phyloP scores from a whole-genome alignment of 2,113 vertebrate species.

The Psammodynastes pulverulentus region DNA sequence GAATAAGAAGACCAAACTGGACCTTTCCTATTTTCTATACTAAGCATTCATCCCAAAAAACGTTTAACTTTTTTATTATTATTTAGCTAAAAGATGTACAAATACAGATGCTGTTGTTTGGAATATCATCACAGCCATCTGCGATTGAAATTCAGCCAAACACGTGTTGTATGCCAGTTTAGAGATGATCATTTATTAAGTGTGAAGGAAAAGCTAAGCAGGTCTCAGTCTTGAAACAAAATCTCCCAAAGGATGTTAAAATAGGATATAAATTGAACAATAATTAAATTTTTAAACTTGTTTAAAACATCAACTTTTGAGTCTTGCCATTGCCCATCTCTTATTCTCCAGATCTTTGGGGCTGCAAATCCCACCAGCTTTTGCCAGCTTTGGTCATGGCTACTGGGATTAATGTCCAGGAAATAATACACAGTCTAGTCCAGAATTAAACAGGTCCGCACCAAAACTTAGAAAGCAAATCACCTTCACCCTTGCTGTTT shows the following conservation, averaged over 20 bases:
- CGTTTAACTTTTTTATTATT: neutral
- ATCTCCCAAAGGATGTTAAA: neutral
- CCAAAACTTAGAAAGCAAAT: neutral
- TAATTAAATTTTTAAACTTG: neutral
- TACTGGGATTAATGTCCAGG: neutral
- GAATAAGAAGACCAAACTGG: neutral
- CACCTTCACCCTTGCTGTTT: neutral
- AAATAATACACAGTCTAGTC: neutral
- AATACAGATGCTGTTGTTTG: neutral
- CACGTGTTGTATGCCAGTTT: neutral
- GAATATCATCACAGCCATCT: neutral
- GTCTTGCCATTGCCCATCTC: neutral
- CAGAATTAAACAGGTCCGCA: neutral
- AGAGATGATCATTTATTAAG: neutral
- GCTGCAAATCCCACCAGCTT: neutral
- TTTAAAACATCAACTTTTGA: neutral
- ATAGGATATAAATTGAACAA: neutral
- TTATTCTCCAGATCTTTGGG: neutral
- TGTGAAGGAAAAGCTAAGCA: neutral
- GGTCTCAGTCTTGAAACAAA: neutral
- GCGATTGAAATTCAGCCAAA: neutral
- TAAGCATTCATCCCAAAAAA: neutral
- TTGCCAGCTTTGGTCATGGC: neutral
- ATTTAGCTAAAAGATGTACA: neutral
- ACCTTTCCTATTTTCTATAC: neutral